Evolutionary conservation across 2,888 invertebrate species (phyloP), one percentile per base, ranked within the genome.

Genomic region (Tanypteryx hageni): DNA sequence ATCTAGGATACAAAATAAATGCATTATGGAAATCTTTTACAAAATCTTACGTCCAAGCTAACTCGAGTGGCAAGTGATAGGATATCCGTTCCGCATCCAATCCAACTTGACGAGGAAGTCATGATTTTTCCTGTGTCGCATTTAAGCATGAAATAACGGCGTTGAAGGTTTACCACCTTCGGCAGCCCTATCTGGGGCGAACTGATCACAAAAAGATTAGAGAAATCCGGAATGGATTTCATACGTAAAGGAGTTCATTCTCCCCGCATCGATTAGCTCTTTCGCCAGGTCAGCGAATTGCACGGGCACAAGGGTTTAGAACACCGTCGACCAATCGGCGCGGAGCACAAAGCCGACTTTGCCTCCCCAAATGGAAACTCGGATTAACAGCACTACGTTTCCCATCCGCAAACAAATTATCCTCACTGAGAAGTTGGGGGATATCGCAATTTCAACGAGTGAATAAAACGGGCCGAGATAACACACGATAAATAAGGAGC

Each of bases 211-310:
- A 11, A 18, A 10, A 27, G 76, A 76, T 76, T 76, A 76, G 76
- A 22, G 9, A 76, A 76, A 76, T 76, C 27, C 76, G 8, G 22
- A 76, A 76, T 76, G 76, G 76, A 76, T 76, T 76, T 27, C 27
- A 76, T 76, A 68, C 68, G 68, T 22, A 2, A 10, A 27, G 11
- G 76, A 76, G 76, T 76, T 68, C 68, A n/a, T 68, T 68, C 68
- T 68, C 76, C 76, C 22, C 22, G 5, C 76, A 76, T 22, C 76
- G 76, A 76, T 76, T 76, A 76, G 22, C 76, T 76, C 27, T 76
- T 68, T 10, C 68, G 68, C 68, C 68, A 76, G 76, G 76, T 76
- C 76, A 76, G 22, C 76, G 76, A 76, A 76, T 27, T 27, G 76
- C 13, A 27, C 27, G 22, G 76, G 13, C 76, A 27, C 22, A 27